These are phyloP conservation scores for Elaphurus davidianus DNA, from an alignment of 2,113 vertebrate species.

Conservation along the genomic window DNA sequence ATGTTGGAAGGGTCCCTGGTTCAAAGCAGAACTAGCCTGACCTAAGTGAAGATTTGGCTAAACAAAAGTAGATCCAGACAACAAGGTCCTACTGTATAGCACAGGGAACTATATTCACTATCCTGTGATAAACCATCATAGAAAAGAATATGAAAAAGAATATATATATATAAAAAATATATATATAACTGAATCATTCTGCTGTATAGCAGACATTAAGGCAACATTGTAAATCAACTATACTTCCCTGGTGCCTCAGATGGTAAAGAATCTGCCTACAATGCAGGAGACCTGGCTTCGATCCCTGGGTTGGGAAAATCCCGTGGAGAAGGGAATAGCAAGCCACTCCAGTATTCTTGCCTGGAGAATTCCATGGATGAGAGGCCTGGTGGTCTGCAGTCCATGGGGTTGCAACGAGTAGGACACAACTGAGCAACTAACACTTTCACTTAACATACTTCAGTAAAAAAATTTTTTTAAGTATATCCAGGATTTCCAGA, in stretches of 20 bases:
- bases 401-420: not conserved
- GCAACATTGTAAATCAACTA: not conserved
- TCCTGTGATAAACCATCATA: not conserved
- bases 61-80: not conserved
- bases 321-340: not conserved
- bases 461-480: not conserved
- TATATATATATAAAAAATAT: not conserved
- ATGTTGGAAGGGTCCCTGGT: not conserved
- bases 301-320: not conserved
- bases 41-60: not conserved
- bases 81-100: not conserved
- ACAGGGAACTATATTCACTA: not conserved
- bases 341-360: not conserved
- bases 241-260: not conserved
- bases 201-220: not conserved
- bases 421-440: not conserved
- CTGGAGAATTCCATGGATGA: not conserved
- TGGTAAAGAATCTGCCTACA: not conserved
- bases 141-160: not conserved
- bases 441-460: not conserved
- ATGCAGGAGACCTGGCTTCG: accelerated
- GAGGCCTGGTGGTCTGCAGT: not conserved
- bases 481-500: not conserved
- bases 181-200: not conserved
- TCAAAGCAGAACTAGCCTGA: not conserved